These are phyloP conservation scores for Calidris pygmaea DNA, from an alignment of 2,113 vertebrate species.

Conservation along the genomic window DNA sequence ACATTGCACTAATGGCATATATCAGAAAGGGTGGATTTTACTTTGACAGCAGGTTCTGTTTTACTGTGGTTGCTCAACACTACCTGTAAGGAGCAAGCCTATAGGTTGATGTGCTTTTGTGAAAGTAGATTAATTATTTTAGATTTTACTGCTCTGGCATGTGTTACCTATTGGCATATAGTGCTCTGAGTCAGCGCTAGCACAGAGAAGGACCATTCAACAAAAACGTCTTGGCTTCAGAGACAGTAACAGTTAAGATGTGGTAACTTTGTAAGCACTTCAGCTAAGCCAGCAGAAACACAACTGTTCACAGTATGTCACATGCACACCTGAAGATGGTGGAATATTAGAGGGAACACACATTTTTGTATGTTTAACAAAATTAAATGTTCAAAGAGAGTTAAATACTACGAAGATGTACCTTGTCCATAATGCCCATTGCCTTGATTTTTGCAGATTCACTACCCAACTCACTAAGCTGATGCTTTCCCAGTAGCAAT, in stretches of 20 bases:
- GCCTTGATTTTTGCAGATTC: constrained; percentile 99
- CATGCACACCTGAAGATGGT: not conserved
- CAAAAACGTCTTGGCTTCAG: not conserved
- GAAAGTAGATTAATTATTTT: not conserved
- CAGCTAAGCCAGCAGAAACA: not conserved
- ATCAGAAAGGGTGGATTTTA: not conserved
- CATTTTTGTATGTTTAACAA: not conserved
- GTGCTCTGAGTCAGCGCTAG: no score
- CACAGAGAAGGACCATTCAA: not conserved
- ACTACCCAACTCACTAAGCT: constrained; percentile 92
- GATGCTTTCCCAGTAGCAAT: constrained; percentile 93
- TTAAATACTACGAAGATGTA: constrained; percentile 59
- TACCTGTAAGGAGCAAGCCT: not conserved
- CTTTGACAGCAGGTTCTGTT: not conserved
- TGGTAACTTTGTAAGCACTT: not conserved
- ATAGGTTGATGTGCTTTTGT: not conserved
- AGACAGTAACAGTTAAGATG: not conserved
- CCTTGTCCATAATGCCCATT: constrained; percentile 96
- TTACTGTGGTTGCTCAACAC: not conserved
- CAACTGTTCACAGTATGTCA: not conserved
- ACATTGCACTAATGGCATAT: not conserved
- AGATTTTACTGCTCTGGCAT: not conserved
- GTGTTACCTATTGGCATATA: not conserved
- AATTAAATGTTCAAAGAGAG: not conserved
- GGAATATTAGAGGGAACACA: not conserved